Evolutionary conservation across 2,113 vertebrate species (phyloP).

Genomic region (Nematolebias whitei): DNA sequence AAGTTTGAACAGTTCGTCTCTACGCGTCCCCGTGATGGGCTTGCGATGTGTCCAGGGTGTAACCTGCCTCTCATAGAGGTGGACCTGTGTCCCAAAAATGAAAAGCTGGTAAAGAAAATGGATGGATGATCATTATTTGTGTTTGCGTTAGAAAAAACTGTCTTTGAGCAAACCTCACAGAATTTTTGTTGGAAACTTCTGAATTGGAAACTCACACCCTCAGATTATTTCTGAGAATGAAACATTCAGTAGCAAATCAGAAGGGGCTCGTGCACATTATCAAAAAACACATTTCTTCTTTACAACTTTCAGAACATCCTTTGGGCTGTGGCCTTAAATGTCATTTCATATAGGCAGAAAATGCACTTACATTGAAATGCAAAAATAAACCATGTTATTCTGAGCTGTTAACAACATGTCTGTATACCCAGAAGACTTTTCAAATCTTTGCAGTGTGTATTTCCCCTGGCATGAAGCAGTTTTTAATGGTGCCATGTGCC

Average conservation of each 20-base stretch:
- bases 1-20: too few relatives aligned
- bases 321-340: slow-evolving; percentile 26
- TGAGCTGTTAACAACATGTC: slow-evolving; percentile 17
- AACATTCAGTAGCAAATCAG: slow-evolving; percentile 37
- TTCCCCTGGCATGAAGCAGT: slow-evolving; percentile 24
- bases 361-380: slow-evolving; percentile 14
- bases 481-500: slow-evolving; percentile 42
- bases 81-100: too few relatives aligned
- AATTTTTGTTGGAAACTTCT: not conserved
- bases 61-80: too few relatives aligned
- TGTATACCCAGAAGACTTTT: slow-evolving; percentile 3
- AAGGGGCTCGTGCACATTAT: slow-evolving; percentile 20
- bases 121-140: too few relatives aligned
- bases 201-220: not conserved
- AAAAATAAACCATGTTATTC: slow-evolving; percentile 27
- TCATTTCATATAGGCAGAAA: slow-evolving; percentile 29
- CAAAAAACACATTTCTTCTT: slow-evolving; percentile 37
- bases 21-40: too few relatives aligned
- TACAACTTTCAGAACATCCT: slow-evolving; percentile 39
- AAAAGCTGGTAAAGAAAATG: too few relatives aligned
- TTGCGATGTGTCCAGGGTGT: too few relatives aligned
- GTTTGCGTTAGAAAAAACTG: too few relatives aligned
- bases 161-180: not conserved
- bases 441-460: slow-evolving; percentile 18
- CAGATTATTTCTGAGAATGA: slow-evolving; percentile 36